Base-by-base conservation (phyloP, 92 coral and sea anemone species). In the Virgularia gustaviana region DNA sequence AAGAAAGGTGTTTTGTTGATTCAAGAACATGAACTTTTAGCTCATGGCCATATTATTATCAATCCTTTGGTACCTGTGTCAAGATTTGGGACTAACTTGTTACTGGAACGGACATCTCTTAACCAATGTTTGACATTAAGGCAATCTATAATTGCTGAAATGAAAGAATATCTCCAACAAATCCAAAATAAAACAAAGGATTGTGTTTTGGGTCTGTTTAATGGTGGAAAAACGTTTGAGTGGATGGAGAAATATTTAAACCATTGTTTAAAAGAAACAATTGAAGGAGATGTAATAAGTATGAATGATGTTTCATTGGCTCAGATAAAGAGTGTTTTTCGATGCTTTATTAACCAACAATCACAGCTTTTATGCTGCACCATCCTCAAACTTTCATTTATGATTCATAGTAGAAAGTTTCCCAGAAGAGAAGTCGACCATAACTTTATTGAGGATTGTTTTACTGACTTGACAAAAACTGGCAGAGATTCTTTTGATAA, bases 11-110 rank as follows among this genome's bases (percentile, higher is more conserved):
- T 92, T 24, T 77, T 73, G 63, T 71, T 87, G 19, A 85, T 92
- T 72, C 98, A 92, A 70, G 98, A 92, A 70, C 81, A 89, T 78
- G 96, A 92, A 55, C 61, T 89, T 36, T 61, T 87, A 30, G 68
- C 79, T 35, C 79, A 83, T 13, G 98, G 98, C 3, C 87, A 87
- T 59, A 89, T 91, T 6, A 67, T 92, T 39, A 90, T 79, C 22
- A 81, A 89, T 36, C 73, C 84, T 22, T 71, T 73, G 32, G 78
- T 77, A 45, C 87, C 88, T 22, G 61, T 68, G 7, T 11, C 75
- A 23, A 68, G 75, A 32, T 24, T 68, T 18, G 75, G 51, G 18
- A 30, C 75, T 6, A 52, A 22, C 15, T 52, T 33, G 4, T n/a
- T n/a, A n/a, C 6, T 25, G 22, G 7, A 5, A 4, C 3, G 18